These are phyloP conservation scores for Myopa tessellatipennis DNA, from an alignment of 2,888 invertebrate species.

Conservation along the genomic window DNA sequence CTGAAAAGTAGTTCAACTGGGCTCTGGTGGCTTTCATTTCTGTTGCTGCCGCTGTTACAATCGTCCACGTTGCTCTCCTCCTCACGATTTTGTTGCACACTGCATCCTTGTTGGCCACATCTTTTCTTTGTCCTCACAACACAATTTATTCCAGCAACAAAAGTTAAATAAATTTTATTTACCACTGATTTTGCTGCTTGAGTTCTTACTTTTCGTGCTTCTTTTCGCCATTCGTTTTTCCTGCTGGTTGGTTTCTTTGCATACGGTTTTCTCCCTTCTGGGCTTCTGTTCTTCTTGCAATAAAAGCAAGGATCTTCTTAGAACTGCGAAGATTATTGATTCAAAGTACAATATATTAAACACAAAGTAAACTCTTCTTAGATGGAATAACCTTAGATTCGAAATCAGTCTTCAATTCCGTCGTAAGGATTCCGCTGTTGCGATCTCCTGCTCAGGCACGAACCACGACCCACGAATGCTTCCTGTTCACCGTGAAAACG, in stretches of 20 bases:
- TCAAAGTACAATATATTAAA: too few relatives aligned
- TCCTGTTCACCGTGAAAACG: too few relatives aligned
- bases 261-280: too few relatives aligned
- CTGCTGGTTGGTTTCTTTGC: not conserved
- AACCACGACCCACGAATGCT: too few relatives aligned
- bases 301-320: too few relatives aligned
- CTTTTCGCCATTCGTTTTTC: not conserved
- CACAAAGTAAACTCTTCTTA: not conserved
- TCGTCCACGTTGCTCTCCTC: not conserved
- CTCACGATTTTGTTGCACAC: not conserved
- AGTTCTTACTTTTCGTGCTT: not conserved
- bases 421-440: too few relatives aligned
- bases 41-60: slow-evolving; percentile 10
- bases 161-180: too few relatives aligned
- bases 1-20: slow-evolving; percentile 29
- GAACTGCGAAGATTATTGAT: too few relatives aligned
- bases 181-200: not conserved
- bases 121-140: too few relatives aligned
- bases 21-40: not conserved
- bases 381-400: not conserved
- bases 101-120: not conserved
- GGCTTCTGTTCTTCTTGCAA: not conserved
- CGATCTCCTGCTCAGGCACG: too few relatives aligned
- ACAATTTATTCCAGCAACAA: too few relatives aligned
- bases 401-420: too few relatives aligned